phyloP scores from a whole-genome alignment of 64 coral and sea anemone genomes.

The Cladopsammia gracilis region DNA sequence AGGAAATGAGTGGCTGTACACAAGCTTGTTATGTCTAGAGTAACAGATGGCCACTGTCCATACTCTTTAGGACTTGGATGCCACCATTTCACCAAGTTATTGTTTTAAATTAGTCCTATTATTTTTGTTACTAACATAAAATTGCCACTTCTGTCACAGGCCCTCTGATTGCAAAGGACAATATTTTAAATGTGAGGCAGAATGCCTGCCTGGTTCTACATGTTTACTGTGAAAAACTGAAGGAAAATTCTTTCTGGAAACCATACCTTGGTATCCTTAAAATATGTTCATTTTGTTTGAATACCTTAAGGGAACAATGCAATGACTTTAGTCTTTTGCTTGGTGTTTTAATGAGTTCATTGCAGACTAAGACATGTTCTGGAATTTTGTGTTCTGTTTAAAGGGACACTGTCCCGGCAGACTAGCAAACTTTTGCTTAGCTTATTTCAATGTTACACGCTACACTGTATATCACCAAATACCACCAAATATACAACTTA shows the following conservation, averaged over 20 bases:
- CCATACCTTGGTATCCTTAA: conserved; percentile 98
- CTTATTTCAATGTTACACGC: too few species aligned
- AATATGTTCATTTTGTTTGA: background rate
- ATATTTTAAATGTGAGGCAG: conserved; percentile 83
- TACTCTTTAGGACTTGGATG: too few species aligned
- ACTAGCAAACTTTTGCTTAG: too few species aligned
- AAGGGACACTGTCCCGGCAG: too few species aligned
- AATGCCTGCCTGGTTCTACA: conserved; percentile 87
- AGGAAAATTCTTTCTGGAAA: conserved; percentile 86
- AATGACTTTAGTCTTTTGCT: background rate
- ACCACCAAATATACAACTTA: too few species aligned
- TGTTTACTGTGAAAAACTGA: conserved; percentile 84
- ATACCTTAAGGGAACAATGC: background rate
- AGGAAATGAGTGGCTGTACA: too few species aligned
- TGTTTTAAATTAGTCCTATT: background rate
- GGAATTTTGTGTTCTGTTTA: too few species aligned
- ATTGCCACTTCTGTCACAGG: conserved; percentile 67
- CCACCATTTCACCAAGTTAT: background rate
- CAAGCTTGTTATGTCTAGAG: too few species aligned
- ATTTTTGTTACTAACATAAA: too few species aligned
- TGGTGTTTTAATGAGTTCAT: background rate
- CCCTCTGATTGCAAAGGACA: conserved; percentile 80
- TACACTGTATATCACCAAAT: too few species aligned
- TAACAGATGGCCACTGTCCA: too few species aligned
- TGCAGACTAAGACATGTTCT: too few species aligned